A percentile compares a stretch with the other conserved stretches of the same genome.
These are phyloP conservation scores for Drosophila affinis DNA, from an alignment of 2,888 invertebrate species.

Conservation along the genomic window DNA sequence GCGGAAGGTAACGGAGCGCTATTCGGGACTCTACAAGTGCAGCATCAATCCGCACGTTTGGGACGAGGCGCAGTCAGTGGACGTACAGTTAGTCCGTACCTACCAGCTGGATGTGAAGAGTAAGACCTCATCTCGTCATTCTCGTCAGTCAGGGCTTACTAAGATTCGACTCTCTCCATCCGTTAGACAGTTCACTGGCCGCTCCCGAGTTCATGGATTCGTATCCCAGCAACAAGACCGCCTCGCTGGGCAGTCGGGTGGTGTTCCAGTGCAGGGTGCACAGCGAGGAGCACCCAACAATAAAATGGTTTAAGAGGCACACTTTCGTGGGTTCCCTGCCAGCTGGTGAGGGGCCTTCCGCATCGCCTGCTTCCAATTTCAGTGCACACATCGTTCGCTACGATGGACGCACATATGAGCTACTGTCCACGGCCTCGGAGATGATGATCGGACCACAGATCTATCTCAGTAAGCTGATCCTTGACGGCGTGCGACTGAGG, in stretches of 20 bases:
- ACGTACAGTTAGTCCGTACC: conserved; percentile 81
- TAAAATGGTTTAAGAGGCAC: conserved; percentile 82
- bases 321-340: conserved; percentile 33
- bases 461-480: conserved; percentile 82
- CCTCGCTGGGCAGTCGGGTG: conserved; percentile 67
- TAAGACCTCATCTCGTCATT: conserved; percentile 43
- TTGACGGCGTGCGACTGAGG: conserved; percentile 73
- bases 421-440: conserved; percentile 76
- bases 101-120: conserved; percentile 82
- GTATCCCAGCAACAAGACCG: conserved; percentile 78
- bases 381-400: conserved; percentile 76
- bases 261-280: conserved; percentile 82
- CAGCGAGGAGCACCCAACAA: conserved; percentile 81
- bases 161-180: background rate
- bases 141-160: background rate
- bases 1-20: conserved; percentile 81
- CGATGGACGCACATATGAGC: conserved; percentile 81
- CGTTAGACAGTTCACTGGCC: conserved; percentile 72
- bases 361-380: conserved; percentile 60
- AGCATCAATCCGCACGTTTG: conserved; percentile 78
- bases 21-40: conserved; percentile 83
- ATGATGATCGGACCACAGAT: conserved; percentile 78
- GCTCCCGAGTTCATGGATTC: conserved; percentile 81
- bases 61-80: conserved; percentile 69
- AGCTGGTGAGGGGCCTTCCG: conserved; percentile 32